These are phyloP conservation scores for Drosophila cognata DNA, from an alignment of 2,888 invertebrate species.

Conservation along the genomic window DNA sequence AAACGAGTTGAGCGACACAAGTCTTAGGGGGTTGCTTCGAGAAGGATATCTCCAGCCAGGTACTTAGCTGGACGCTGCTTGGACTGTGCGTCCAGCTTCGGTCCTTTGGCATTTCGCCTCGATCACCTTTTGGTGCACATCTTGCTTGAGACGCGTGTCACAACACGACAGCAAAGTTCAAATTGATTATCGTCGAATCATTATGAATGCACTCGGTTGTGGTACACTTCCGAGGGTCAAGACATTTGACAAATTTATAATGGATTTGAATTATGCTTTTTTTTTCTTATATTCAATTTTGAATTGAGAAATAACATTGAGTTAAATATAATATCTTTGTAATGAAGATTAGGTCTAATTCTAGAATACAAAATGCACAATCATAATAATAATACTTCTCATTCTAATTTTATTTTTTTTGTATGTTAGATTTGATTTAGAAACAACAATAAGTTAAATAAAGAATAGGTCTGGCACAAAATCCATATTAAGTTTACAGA, in stretches of 20 bases:
- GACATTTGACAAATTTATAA: constrained; percentile 7
- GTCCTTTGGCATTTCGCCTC: constrained; percentile 29
- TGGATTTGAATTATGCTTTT: background rate
- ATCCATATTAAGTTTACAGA: background rate
- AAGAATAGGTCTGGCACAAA: no score
- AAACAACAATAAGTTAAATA: background rate
- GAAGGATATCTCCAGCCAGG: constrained; percentile 14
- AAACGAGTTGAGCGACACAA: constrained; percentile 32
- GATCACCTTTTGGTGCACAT: constrained; percentile 53
- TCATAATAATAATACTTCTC: background rate
- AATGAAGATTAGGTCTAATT: no score
- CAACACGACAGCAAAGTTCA: constrained; percentile 53
- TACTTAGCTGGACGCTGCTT: constrained; percentile 10
- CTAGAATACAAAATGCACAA: no score
- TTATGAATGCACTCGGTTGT: constrained; percentile 25
- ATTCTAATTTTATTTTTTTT: no score
- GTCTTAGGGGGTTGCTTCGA: constrained; percentile 60
- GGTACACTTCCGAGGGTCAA: constrained; percentile 4
- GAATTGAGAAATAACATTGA: no score
- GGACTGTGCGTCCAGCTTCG: constrained; percentile 25
- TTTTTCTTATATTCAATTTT: no score
- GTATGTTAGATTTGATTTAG: background rate
- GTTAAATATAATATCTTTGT: no score
- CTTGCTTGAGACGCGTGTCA: constrained; percentile 49
- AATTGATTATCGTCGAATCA: constrained; percentile 51